Conservation (phyloP, 1,140 invertebrate species). For the Plodia interpunctella region DNA sequence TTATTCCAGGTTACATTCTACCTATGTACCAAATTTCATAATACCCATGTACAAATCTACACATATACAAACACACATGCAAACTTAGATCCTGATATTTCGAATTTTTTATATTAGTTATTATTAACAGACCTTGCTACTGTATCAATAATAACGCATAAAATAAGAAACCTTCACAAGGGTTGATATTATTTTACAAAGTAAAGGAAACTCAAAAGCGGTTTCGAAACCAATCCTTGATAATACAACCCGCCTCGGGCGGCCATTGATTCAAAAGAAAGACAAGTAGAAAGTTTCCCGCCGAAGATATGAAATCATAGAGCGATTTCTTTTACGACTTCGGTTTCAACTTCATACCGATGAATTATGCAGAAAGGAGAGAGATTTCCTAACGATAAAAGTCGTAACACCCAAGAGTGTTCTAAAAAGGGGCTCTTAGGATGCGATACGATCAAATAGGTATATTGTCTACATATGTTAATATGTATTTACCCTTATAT, state of each 20-base stretch:
- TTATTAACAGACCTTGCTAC: too few species aligned
- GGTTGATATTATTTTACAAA: neutral
- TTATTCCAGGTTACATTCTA: too few species aligned
- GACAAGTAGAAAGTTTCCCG: constrained; percentile 67
- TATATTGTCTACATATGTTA: neutral
- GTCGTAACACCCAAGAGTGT: constrained; percentile 67
- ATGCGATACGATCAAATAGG: constrained; percentile 11
- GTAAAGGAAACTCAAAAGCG: constrained; percentile 4
- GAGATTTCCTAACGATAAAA: constrained; percentile 72
- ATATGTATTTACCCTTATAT: neutral
- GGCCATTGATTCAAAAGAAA: constrained; percentile 62
- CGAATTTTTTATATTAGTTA: too few species aligned
- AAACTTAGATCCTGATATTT: too few species aligned
- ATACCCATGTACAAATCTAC: too few species aligned
- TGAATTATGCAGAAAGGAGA: constrained; percentile 74
- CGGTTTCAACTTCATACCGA: constrained; percentile 74
- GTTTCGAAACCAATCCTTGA: constrained; percentile 24
- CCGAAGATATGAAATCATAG: constrained; percentile 74
- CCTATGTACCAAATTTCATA: too few species aligned
- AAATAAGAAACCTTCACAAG: neutral
- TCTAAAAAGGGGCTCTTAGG: constrained; percentile 45
- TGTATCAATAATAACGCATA: too few species aligned
- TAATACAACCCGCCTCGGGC: constrained; percentile 33
- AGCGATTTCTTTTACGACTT: constrained; percentile 76
- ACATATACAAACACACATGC: too few species aligned